phyloP scores from a whole-genome alignment of 2,113 vertebrate species.

The Pithys albifrons region DNA sequence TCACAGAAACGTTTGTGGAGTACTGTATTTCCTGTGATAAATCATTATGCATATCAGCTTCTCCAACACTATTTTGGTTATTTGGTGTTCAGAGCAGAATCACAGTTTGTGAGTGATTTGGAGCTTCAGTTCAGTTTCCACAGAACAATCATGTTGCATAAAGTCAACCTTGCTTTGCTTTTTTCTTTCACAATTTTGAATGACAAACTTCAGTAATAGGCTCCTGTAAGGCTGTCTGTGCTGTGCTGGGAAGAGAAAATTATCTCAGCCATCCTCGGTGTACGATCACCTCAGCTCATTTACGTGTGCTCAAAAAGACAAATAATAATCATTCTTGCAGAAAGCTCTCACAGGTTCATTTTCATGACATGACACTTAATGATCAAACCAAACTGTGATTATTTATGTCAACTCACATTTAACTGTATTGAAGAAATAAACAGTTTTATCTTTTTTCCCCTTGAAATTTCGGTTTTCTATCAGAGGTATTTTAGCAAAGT shows the following conservation, averaged over 20 bases:
- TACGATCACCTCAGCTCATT: conserved; percentile 32
- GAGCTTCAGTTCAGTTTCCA: conserved; percentile 30
- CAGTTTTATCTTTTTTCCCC: not conserved
- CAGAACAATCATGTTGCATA: conserved; percentile 29
- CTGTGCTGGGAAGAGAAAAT: conserved; percentile 23
- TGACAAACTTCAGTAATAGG: conserved; percentile 49
- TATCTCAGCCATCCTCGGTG: not conserved
- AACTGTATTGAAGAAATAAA: conserved; percentile 18
- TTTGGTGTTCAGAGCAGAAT: conserved; percentile 55
- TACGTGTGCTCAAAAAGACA: conserved; percentile 49
- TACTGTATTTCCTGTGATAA: not conserved
- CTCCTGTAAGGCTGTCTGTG: conserved; percentile 21
- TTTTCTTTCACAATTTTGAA: conserved; percentile 52
- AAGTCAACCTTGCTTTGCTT: conserved; percentile 44
- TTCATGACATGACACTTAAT: conserved; percentile 45
- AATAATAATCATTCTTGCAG: conserved; percentile 55
- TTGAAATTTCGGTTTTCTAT: not conserved
- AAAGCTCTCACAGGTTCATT: conserved; percentile 42
- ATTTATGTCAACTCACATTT: conserved; percentile 52
- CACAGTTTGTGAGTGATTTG: conserved; percentile 10
- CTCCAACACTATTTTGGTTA: conserved; percentile 17
- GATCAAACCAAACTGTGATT: conserved; percentile 51
- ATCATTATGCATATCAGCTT: not conserved
- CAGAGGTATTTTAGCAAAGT: not conserved
- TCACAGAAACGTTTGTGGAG: not conserved